Evolutionary conservation across 2,113 vertebrate genomes (phyloP).

Genomic region (Fregata magnificens): DNA sequence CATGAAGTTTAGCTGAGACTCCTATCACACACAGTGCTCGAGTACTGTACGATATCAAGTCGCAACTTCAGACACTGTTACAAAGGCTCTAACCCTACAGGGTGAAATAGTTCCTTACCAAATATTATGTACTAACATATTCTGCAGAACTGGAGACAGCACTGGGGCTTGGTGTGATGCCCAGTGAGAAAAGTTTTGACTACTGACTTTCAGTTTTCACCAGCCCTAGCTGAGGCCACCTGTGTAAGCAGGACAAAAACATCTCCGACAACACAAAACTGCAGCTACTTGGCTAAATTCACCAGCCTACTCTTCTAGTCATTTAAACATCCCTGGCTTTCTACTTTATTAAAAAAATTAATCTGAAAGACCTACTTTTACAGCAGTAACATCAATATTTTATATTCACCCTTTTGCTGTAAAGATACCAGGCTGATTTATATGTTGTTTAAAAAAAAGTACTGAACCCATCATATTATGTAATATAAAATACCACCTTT

Average conservation of each 20-base stretch:
- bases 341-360: conserved; percentile 5
- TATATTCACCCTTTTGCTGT: not conserved
- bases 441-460: not conserved
- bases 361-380: conserved; percentile 33
- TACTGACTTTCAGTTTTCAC: not conserved
- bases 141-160: not conserved
- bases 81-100: not conserved
- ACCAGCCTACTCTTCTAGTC: not conserved
- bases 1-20: not conserved
- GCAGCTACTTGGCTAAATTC: not conserved
- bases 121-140: fast-evolving
- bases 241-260: fast-evolving
- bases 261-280: not conserved
- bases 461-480: not conserved
- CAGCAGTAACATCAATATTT: conserved; percentile 17
- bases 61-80: not conserved
- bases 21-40: not conserved
- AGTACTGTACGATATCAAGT: not conserved
- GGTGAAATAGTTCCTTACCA: not conserved
- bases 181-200: not conserved
- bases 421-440: not conserved
- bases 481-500: not conserved
- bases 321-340: not conserved
- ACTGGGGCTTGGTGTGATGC: no score
- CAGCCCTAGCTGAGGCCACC: not conserved